phyloP scores from a whole-genome alignment of 2,888 invertebrate genomes.

The Polyommatus iphigenia region DNA sequence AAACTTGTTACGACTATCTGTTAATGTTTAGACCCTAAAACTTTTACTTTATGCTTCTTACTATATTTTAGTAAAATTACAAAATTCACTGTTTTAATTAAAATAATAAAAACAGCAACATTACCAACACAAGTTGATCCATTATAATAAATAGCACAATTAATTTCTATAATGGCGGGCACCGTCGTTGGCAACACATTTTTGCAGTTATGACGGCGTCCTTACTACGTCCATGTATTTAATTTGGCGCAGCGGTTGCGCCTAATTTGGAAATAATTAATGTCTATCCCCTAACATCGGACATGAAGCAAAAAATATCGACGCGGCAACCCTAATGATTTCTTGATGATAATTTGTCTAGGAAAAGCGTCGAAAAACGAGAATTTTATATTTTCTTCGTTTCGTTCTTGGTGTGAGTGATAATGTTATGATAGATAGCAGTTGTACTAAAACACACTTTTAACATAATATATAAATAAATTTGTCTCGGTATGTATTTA shows the following conservation, averaged over 20 bases:
- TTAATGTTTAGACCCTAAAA: too few species aligned
- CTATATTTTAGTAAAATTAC: neutral
- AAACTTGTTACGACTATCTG: too few species aligned
- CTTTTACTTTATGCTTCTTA: too few species aligned
- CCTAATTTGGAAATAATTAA: constrained; percentile 77
- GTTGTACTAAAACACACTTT: neutral
- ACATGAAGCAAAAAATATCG: constrained; percentile 47
- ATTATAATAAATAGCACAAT: constrained; percentile 42
- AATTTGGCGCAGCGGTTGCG: constrained; percentile 69
- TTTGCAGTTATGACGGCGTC: constrained; percentile 69
- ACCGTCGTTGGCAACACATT: constrained; percentile 69
- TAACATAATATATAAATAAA: neutral
- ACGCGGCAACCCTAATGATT: constrained; percentile 46
- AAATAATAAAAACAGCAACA: constrained; percentile 1
- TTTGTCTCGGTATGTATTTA: too few species aligned
- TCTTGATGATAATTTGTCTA: constrained; percentile 43
- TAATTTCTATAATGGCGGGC: constrained; percentile 47
- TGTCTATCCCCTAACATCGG: constrained; percentile 55
- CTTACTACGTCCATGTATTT: constrained; percentile 71
- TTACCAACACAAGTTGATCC: constrained; percentile 6
- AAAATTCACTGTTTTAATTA: neutral
- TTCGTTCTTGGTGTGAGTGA: neutral
- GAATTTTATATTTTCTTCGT: neutral
- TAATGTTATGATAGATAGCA: neutral
- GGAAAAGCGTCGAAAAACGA: neutral